Evolutionary conservation across 2,797 vertebrate genomes (phyloP), one percentile per base, ranked within the genome.

Genomic region (Tokudaia tokunoshimensis): DNA sequence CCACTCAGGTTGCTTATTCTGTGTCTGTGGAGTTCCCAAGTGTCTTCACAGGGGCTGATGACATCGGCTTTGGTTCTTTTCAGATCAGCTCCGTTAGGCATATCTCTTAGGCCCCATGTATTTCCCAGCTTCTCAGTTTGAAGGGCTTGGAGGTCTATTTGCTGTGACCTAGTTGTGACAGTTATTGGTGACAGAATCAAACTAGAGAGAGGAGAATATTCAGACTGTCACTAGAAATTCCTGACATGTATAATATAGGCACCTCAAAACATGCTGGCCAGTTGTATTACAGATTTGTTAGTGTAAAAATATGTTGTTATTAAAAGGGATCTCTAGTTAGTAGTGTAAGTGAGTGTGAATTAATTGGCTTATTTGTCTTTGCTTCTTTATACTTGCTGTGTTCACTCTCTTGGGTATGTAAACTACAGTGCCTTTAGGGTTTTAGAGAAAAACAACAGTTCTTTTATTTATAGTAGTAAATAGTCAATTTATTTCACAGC

Each of bases 401-500:
- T 92, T 94, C n/a, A 50, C 89, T 82, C 67, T 92, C 75, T 89
- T 92, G 95, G 94, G 70, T 89, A 70, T 97, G 95, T 92, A 95
- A 96, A 94, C 96, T 91, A 61, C n/a, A 85, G 76, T 94, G 94
- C 97, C 89, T 91, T 92, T 95, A 95, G 90, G 92, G 50, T 90
- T 97, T 94, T 89, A 81, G 93, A 59, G 92, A 81, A 94, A 94
- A 97, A 74, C 95, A 98, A 95, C 88, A 83, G 65, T 96, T 97
- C 89, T 97, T 97, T 97, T 97, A 87, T 96, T 95, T 96, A 22
- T 95, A 67, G 89, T 91, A 79, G 92, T 97, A 97, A 97, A 98
- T 76, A 98, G 95, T 96, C 97, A 97, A 94, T 98, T 97, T 98
- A 95, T 96, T 97, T 97, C 97, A 95, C 97, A 98, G 97, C 97